Conservation (phyloP, 1,140 invertebrate genomes). For the Zophobas atratus region DNA sequence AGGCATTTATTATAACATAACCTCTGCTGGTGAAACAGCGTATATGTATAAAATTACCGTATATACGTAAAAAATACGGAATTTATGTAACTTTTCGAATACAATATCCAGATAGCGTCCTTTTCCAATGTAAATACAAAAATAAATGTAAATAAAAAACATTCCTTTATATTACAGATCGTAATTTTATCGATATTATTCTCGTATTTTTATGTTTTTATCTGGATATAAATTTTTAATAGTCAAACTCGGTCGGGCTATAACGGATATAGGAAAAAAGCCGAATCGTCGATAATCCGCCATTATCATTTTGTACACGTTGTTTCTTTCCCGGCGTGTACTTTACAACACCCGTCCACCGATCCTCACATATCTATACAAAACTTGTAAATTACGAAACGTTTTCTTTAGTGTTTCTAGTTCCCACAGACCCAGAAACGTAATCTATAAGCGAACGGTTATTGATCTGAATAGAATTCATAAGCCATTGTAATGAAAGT, state of each 20-base stretch:
- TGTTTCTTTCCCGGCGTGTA: conserved; percentile 26
- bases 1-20: no score
- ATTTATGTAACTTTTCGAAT: no score
- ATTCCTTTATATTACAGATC: conserved; percentile 17
- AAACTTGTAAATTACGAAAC: conserved; percentile 17
- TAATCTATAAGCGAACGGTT: conserved; percentile 14
- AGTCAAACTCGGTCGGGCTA: conserved; percentile 16
- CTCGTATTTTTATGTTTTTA: conserved; percentile 25
- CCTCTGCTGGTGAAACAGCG: no score
- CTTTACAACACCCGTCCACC: conserved; percentile 16
- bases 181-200: conserved; percentile 3
- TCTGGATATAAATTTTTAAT: conserved; percentile 35
- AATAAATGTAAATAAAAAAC: neutral
- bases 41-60: no score
- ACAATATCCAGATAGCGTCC: no score
- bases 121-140: conserved; percentile 1
- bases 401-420: conserved; percentile 15
- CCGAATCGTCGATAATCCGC: conserved; percentile 32
- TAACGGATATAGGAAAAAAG: conserved; percentile 23
- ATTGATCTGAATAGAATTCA: conserved; percentile 9
- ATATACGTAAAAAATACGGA: no score
- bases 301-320: conserved; percentile 38
- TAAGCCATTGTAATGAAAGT: neutral
- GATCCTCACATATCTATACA: conserved; percentile 1
- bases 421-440: conserved; percentile 3